A percentile compares a stretch with the other conserved stretches of the same genome.
phyloP scores from a whole-genome alignment of 2,113 vertebrate species.

The Brevimyrus niger region DNA sequence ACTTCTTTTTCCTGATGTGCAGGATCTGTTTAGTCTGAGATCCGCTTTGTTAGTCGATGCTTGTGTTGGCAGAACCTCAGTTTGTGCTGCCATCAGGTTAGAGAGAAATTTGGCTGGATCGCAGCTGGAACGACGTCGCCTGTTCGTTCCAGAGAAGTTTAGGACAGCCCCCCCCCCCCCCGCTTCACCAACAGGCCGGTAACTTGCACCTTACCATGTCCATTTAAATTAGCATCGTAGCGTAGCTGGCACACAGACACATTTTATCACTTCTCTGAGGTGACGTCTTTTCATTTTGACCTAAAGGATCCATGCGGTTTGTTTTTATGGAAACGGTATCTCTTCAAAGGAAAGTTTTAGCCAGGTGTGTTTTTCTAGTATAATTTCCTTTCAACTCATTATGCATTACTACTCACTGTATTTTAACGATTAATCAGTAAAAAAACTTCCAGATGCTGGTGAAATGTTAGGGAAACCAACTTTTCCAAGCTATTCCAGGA shows the following conservation, averaged over 20 bases:
- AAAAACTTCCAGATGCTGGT: not conserved
- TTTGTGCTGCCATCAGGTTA: conserved; percentile 39
- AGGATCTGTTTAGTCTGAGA: conserved; percentile 38
- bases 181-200: conserved; percentile 27
- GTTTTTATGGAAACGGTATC: conserved; percentile 10
- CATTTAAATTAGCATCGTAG: conserved; percentile 13
- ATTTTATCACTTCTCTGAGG: conserved; percentile 27
- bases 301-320: conserved; percentile 28
- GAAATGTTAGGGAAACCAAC: not conserved
- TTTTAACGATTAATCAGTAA: conserved; percentile 23
- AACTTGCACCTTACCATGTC: conserved; percentile 16
- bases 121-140: conserved; percentile 31
- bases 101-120: conserved; percentile 35
- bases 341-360: conserved; percentile 31
- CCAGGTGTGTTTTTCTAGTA: conserved; percentile 29
- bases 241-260: conserved; percentile 23
- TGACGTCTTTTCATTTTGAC: conserved; percentile 12
- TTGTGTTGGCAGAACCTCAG: conserved; percentile 35
- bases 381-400: not conserved
- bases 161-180: conserved; percentile 35
- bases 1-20: conserved; percentile 20
- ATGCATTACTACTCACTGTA: conserved; percentile 18
- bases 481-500: not conserved
- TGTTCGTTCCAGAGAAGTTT: conserved; percentile 33
- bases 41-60: conserved; percentile 27